Percentiles rank a stretch among this genome's conserved stretches.
Evolutionary conservation across 1,140 invertebrate genomes (phyloP).

Genomic region (Drosophila jambulina): DNA sequence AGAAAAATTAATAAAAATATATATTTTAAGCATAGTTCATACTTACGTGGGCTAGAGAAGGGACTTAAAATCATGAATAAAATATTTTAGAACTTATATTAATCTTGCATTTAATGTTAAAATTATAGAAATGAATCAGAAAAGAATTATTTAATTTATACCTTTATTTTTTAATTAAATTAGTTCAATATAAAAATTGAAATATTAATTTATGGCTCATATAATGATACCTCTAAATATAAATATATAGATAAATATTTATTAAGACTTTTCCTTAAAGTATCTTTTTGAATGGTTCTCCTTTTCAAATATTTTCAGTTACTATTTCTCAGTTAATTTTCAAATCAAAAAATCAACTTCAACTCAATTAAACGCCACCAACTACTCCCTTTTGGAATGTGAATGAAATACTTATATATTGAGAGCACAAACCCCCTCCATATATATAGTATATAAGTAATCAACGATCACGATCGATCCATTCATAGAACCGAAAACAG

Average conservation of each 20-base stretch:
- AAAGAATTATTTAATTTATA: too few relatives aligned
- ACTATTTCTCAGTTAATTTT: not conserved
- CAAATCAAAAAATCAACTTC: not conserved
- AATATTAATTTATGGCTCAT: too few relatives aligned
- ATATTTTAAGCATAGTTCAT: not conserved
- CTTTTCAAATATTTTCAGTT: not conserved
- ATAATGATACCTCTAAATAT: too few relatives aligned
- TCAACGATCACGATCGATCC: conserved; percentile 25
- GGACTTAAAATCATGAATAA: not conserved
- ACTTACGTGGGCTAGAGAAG: too few relatives aligned
- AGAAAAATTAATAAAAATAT: not conserved
- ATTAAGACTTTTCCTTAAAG: too few relatives aligned
- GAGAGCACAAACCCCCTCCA: not conserved
- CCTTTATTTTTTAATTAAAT: too few relatives aligned
- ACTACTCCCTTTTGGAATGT: conserved; percentile 11
- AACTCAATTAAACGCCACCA: not conserved
- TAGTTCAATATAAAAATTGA: too few relatives aligned
- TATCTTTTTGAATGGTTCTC: too few relatives aligned
- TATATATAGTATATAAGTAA: not conserved
- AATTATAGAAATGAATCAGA: too few relatives aligned
- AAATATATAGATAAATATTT: too few relatives aligned
- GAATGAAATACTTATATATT: not conserved
- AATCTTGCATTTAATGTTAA: too few relatives aligned
- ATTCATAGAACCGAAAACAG: conserved; percentile 53
- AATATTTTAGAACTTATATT: not conserved